Evolutionary conservation across 2,888 invertebrate genomes (phyloP), one percentile per base, ranked within the genome.

Genomic region (Flabesymbios commensalis): DNA sequence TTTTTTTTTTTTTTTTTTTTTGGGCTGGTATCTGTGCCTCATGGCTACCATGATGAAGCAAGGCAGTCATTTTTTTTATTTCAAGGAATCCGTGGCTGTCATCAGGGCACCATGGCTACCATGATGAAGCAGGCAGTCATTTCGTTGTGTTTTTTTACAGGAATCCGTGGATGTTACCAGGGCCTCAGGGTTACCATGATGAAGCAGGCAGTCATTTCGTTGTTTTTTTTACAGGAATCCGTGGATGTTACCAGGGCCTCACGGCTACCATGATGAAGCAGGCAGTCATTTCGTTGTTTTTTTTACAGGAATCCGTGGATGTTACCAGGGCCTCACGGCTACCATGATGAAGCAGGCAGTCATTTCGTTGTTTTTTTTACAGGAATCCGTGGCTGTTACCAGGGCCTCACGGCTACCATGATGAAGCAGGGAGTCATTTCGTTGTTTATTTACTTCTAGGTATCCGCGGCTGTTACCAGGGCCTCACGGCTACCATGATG

Each of bases 291-390:
- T n/a, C n/a, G n/a, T n/a, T n/a, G n/a, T n/a, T 24, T 32, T 41
- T 32, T 19, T 65, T 71, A 19, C 68, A 86, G 86, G 87, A 56
- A 67, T 87, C 32, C 71, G 83, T 58, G 88, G 88, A 17, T 77
- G 83, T 17, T 99, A 99, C 84, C 94, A 98, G 83, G 99, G 99
- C 22, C 83, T 98, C 26, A 89, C 92, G 0, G 92, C 99, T 0
- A 99, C 99, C 0, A 91, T 99, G 65, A 87, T 98, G 83, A 99
- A 99, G 83, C 99, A 99, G 83, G 98, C n/a, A n/a, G n/a, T n/a
- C n/a, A n/a, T n/a, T n/a, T n/a, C n/a, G n/a, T n/a, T n/a, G n/a
- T n/a, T 24, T 32, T 41, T 32, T 19, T 65, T 71, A 19, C 68
- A 86, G 86, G 87, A 56, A 67, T 87, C 32, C 71, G 83, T 58